Percentiles rank a stretch among this genome's conserved stretches.
Evolutionary conservation across 1,140 invertebrate species (phyloP).

Genomic region (Sipha flava): DNA sequence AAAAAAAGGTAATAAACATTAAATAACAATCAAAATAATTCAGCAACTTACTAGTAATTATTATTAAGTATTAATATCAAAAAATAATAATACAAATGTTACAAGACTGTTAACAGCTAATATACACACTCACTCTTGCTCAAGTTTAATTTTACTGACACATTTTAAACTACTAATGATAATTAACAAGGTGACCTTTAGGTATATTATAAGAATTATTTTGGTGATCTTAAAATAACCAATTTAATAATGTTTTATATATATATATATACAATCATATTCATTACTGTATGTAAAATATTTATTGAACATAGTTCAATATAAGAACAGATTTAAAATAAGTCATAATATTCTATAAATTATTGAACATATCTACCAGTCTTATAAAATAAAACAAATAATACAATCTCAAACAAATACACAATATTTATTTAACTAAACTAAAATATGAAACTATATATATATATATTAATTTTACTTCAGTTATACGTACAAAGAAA

Average conservation of each 20-base stretch:
- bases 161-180: not conserved
- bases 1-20: too few species aligned
- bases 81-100: not conserved
- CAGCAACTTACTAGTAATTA: not conserved
- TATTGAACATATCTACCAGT: too few species aligned
- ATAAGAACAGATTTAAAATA: too few species aligned
- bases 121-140: not conserved
- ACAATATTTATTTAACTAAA: too few species aligned
- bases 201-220: not conserved
- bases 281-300: not conserved
- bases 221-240: not conserved
- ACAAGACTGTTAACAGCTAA: not conserved
- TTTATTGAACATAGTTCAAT: too few species aligned
- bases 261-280: not conserved
- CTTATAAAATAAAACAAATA: too few species aligned
- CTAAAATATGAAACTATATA: too few species aligned
- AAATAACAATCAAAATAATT: too few species aligned
- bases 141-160: not conserved
- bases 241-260: not conserved
- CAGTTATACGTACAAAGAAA: too few species aligned
- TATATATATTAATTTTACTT: too few species aligned
- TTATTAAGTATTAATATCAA: not conserved
- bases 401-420: too few species aligned
- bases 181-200: constrained; percentile 20
- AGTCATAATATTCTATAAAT: too few species aligned